These are phyloP conservation scores for Synergus gifuensis DNA, from an alignment of 2,888 invertebrate species.

Conservation along the genomic window DNA sequence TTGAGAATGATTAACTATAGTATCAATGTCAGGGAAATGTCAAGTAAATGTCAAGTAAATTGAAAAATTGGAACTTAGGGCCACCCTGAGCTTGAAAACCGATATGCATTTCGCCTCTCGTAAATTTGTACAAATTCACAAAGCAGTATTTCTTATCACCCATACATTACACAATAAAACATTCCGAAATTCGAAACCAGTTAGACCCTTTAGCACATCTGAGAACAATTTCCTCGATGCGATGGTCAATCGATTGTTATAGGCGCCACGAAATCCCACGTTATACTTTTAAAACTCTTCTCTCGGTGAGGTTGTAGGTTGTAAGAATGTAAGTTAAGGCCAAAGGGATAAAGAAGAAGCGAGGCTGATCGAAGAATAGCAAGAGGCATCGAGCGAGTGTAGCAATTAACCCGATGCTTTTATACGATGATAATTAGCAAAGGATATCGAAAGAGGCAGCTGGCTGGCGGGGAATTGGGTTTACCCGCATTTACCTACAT, in stretches of 20 bases:
- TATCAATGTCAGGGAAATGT: too few relatives aligned
- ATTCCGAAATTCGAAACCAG: slow-evolving; percentile 1
- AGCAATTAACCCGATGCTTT: slow-evolving; percentile 74
- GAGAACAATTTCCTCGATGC: slow-evolving; percentile 22
- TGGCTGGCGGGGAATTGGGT: slow-evolving; percentile 69
- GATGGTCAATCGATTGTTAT: slow-evolving; percentile 33
- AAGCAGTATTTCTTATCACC: too few relatives aligned
- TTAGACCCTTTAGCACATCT: slow-evolving; percentile 19
- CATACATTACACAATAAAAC: neutral
- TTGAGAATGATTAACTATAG: neutral
- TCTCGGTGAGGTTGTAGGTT: slow-evolving; percentile 49
- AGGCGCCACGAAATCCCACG: slow-evolving; percentile 66
- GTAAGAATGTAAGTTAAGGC: slow-evolving; percentile 48
- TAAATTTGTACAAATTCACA: too few relatives aligned
- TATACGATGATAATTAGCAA: slow-evolving; percentile 73
- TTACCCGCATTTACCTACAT: slow-evolving; percentile 72
- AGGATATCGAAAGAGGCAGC: slow-evolving; percentile 74
- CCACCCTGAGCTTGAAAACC: too few relatives aligned
- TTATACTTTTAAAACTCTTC: slow-evolving; percentile 64
- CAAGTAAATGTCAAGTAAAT: too few relatives aligned
- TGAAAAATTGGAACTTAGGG: too few relatives aligned
- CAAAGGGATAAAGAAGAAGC: slow-evolving; percentile 42
- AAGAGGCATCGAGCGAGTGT: slow-evolving; percentile 58
- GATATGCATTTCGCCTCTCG: too few relatives aligned
- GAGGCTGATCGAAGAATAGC: slow-evolving; percentile 57